These are phyloP conservation scores for Perca schrenkii DNA, from an alignment of 2,113 vertebrate species.

Conservation along the genomic window DNA sequence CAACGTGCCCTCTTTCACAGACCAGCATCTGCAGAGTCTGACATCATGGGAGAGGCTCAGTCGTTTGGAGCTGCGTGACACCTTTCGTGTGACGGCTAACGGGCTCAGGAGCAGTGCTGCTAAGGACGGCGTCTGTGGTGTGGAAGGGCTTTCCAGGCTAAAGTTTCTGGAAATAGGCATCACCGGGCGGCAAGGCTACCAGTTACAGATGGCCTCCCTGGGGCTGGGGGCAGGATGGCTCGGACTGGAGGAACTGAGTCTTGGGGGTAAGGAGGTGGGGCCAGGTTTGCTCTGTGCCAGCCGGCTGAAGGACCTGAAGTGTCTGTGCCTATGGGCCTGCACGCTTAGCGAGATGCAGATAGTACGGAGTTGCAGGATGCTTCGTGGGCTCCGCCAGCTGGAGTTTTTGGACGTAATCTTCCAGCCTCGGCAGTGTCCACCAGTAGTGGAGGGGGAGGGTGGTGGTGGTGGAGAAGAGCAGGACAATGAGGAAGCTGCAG, in stretches of 20 bases:
- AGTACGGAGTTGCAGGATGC: conserved; percentile 79
- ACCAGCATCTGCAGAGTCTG: conserved; percentile 84
- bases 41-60: conserved; percentile 76
- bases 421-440: conserved; percentile 70
- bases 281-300: conserved; percentile 82
- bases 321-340: conserved; percentile 79
- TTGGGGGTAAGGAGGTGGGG: conserved; percentile 84
- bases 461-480: conserved; percentile 48
- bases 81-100: conserved; percentile 81
- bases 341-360: conserved; percentile 81
- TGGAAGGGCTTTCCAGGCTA: conserved; percentile 78
- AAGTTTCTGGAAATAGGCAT: conserved; percentile 82
- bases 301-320: conserved; percentile 80
- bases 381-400: conserved; percentile 75
- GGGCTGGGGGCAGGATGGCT: conserved; percentile 84
- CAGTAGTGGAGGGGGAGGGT: conserved; percentile 52
- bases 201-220: conserved; percentile 83
- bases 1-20: conserved; percentile 85
- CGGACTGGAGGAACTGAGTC: conserved; percentile 80
- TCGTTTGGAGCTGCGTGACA: conserved; percentile 80
- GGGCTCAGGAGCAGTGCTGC: conserved; percentile 82
- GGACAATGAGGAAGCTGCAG: conserved; percentile 47
- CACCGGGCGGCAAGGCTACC: conserved; percentile 75
- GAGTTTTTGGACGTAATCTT: conserved; percentile 84
- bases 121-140: conserved; percentile 65